Conservation (phyloP, 1,140 invertebrate species). For the Drosophila ercepeae region DNA sequence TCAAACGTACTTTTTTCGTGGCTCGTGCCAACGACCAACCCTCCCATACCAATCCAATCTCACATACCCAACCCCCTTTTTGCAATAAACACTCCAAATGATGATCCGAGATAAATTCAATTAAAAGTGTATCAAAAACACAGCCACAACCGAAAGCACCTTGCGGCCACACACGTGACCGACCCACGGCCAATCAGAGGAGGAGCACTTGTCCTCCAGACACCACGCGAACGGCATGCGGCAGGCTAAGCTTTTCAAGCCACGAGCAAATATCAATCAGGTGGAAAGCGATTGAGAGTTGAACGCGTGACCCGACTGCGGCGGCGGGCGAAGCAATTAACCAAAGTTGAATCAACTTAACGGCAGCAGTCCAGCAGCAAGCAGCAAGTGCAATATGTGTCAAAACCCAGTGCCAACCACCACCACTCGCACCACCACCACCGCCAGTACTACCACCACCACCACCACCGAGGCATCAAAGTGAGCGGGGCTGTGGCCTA, state of each 20-base stretch:
- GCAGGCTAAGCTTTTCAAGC: constrained; percentile 25
- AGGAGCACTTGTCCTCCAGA: constrained; percentile 47
- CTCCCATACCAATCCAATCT: too few relatives aligned
- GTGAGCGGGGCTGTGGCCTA: constrained; percentile 72
- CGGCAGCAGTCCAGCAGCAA: constrained; percentile 20
- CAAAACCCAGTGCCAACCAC: constrained; percentile 44
- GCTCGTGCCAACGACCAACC: constrained; percentile 30
- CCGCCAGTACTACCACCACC: constrained; percentile 15
- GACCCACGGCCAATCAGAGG: constrained; percentile 53
- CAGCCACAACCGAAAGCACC: constrained; percentile 34
- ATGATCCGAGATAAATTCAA: constrained; percentile 54
- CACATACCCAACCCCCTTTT: not conserved
- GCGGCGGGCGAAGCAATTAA: constrained; percentile 60
- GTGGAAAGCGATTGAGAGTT: constrained; percentile 52
- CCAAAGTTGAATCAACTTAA: constrained; percentile 38
- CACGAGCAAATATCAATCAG: constrained; percentile 59
- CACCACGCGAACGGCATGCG: constrained; percentile 47
- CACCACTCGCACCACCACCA: constrained; percentile 33
- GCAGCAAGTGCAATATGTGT: constrained; percentile 74
- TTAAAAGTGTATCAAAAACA: constrained; percentile 51
- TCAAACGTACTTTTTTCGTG: constrained; percentile 12
- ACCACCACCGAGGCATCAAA: constrained; percentile 39
- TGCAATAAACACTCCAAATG: constrained; percentile 48
- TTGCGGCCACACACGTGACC: constrained; percentile 54
- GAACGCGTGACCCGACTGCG: constrained; percentile 52